Percentiles rank a stretch among this genome's conserved stretches.
Evolutionary conservation across 2,797 vertebrate species (phyloP).

Genomic region (Poeciliopsis infans): DNA sequence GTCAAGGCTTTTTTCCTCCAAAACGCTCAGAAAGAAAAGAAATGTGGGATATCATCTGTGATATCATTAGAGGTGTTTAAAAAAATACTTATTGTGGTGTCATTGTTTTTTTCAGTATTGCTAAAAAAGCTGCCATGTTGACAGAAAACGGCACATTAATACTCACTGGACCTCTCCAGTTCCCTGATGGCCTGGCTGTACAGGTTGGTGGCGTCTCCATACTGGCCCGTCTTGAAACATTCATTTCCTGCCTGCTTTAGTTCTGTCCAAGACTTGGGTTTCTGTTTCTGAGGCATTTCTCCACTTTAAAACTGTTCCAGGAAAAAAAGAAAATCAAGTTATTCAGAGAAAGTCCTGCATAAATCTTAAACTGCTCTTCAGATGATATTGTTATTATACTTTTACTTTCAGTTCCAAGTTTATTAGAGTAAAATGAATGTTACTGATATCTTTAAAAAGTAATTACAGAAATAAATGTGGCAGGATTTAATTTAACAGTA

Average conservation of each 20-base stretch:
- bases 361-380: neutral
- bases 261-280: slow-evolving; percentile 74
- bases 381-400: neutral
- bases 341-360: neutral
- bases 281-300: slow-evolving; percentile 80
- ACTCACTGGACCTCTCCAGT: slow-evolving; percentile 83
- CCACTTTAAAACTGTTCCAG: neutral
- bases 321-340: neutral
- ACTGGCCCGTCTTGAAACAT: slow-evolving; percentile 89
- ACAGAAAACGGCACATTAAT: neutral
- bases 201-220: slow-evolving; percentile 82
- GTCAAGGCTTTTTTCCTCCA: neutral
- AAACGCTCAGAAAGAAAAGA: neutral
- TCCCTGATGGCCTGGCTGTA: slow-evolving; percentile 86
- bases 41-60: too few relatives aligned
- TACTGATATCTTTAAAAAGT: neutral
- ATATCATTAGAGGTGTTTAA: too few relatives aligned
- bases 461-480: neutral
- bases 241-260: slow-evolving; percentile 88
- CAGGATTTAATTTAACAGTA: neutral
- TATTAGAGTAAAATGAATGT: neutral
- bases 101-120: too few relatives aligned
- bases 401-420: neutral
- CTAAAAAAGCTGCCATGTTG: neutral
- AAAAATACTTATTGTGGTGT: too few relatives aligned